These are phyloP conservation scores for Barbus barbus DNA, from an alignment of 2,113 vertebrate genomes.

Conservation along the genomic window DNA sequence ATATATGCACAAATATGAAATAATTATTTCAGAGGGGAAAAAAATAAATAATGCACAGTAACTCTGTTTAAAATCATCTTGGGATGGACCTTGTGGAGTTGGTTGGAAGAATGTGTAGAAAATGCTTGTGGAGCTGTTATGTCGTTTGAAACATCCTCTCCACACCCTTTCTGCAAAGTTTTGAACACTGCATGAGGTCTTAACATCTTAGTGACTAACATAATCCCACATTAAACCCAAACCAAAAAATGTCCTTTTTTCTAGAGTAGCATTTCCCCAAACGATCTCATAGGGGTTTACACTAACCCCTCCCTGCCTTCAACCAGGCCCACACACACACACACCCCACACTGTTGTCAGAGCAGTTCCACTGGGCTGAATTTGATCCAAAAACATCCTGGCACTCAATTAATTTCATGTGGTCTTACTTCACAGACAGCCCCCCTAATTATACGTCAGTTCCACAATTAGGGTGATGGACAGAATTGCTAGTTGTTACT, in stretches of 20 bases:
- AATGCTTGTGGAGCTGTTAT: slow-evolving; percentile 30
- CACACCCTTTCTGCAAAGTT: slow-evolving; percentile 14
- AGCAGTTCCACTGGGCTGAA: slow-evolving; percentile 28
- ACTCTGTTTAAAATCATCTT: not conserved
- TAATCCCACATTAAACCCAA: slow-evolving; percentile 46
- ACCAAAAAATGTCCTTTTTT: slow-evolving; percentile 40
- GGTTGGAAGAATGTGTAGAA: not conserved
- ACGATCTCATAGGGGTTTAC: slow-evolving; percentile 32
- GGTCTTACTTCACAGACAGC: slow-evolving; percentile 37
- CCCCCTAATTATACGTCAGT: slow-evolving; percentile 44
- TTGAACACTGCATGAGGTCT: slow-evolving; percentile 22
- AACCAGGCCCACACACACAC: slow-evolving; percentile 22
- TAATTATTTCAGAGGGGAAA: too few relatives aligned
- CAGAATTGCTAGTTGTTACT: slow-evolving; percentile 29
- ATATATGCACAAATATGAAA: too few relatives aligned
- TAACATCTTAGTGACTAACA: slow-evolving; percentile 15
- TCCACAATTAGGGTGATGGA: slow-evolving; percentile 46
- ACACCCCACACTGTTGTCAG: slow-evolving; percentile 20
- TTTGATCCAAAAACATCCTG: slow-evolving; percentile 35
- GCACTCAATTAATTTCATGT: slow-evolving; percentile 39
- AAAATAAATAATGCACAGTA: too few relatives aligned
- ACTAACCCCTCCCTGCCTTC: not conserved
- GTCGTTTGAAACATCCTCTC: not conserved
- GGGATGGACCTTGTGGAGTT: not conserved
- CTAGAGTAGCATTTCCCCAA: slow-evolving; percentile 13